A percentile compares a stretch with the other conserved stretches of the same genome.
Conservation (phyloP, 1,140 invertebrate genomes). For the Mizuhopecten yessoensis region DNA sequence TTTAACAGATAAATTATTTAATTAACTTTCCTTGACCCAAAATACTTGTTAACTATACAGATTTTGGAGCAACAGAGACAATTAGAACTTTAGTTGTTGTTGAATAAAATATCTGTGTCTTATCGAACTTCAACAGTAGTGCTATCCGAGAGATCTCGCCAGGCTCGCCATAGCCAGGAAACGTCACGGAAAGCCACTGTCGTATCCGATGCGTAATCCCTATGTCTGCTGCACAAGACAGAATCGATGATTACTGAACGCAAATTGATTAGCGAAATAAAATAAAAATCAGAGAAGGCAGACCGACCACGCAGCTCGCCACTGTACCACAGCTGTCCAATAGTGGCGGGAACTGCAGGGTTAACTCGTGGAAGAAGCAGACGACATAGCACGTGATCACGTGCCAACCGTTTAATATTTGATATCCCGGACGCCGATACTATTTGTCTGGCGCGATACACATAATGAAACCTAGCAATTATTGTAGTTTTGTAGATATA, state of each 20-base stretch:
- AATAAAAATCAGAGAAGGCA: neutral
- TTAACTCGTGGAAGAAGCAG: neutral
- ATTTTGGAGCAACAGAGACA: neutral
- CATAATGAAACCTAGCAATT: constrained; percentile 14
- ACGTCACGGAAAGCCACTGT: neutral
- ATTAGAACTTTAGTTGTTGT: neutral
- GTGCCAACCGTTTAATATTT: constrained; percentile 27
- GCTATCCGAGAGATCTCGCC: neutral
- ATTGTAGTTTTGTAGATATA: constrained; percentile 1
- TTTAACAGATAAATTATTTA: too few species aligned
- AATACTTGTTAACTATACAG: neutral
- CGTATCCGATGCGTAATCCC: neutral
- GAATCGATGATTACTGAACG: constrained; percentile 4
- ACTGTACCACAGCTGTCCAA: constrained; percentile 18
- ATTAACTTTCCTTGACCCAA: too few species aligned
- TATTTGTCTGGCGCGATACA: constrained; percentile 25
- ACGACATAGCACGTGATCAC: constrained; percentile 37
- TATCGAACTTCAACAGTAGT: neutral
- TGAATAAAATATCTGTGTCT: neutral
- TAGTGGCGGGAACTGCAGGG: constrained; percentile 15
- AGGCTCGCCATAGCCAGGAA: neutral
- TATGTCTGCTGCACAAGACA: neutral
- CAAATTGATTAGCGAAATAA: constrained; percentile 15
- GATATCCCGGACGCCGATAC: constrained; percentile 22
- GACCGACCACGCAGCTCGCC: neutral